Conservation (phyloP, 2,113 vertebrate species). For the Procavia capensis region DNA sequence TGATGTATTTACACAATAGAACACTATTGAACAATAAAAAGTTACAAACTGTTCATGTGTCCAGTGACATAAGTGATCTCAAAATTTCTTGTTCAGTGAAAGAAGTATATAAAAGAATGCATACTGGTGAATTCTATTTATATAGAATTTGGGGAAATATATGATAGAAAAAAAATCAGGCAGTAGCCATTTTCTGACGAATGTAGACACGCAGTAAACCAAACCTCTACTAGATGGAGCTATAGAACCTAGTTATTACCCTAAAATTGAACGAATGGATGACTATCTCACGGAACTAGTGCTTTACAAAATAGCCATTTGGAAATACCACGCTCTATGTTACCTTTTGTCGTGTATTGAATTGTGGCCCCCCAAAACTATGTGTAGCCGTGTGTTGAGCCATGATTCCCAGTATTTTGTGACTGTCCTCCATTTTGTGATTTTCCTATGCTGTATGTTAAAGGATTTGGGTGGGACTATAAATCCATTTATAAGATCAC, state of each 20-base stretch:
- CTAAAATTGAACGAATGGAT: background rate
- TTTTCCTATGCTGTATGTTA: no score
- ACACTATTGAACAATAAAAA: background rate
- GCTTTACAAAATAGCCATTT: background rate
- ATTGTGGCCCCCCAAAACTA: no score
- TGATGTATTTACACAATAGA: background rate
- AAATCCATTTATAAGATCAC: no score
- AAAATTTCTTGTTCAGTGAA: background rate
- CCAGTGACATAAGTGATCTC: background rate
- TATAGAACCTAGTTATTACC: background rate
- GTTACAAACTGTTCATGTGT: background rate
- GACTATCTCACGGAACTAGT: rapidly evolving
- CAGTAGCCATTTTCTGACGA: background rate
- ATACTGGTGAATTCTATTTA: background rate
- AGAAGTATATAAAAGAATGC: background rate
- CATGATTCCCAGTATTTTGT: no score
- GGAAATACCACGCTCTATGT: background rate
- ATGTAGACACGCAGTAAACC: rapidly evolving
- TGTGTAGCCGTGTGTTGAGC: no score
- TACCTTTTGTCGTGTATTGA: no score
- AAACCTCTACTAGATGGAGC: background rate
- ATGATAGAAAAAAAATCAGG: background rate
- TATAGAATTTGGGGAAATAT: background rate
- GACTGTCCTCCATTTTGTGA: no score
- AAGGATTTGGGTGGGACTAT: no score